Conservation (phyloP, 1,140 invertebrate genomes). For the Drosophila burlai region DNA sequence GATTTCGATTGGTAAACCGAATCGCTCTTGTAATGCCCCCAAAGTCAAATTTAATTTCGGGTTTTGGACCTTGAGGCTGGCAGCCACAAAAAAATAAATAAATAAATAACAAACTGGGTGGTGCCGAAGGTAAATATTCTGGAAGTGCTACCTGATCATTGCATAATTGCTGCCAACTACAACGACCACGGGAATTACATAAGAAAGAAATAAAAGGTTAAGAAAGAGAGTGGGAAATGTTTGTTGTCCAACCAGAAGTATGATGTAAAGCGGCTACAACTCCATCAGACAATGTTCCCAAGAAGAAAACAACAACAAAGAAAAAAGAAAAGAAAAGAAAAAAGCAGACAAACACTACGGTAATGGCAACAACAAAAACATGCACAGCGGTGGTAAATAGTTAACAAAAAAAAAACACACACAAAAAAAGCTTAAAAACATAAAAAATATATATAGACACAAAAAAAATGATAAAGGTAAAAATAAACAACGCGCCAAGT, state of each 20-base stretch:
- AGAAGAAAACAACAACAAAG: conserved; percentile 33
- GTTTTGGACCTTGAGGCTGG: conserved; percentile 60
- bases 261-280: conserved; percentile 67
- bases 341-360: conserved; percentile 33
- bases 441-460: conserved; percentile 16
- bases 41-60: conserved; percentile 72
- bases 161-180: conserved; percentile 66
- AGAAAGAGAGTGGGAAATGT: conserved; percentile 59
- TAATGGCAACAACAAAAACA: conserved; percentile 59
- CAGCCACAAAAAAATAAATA: background rate
- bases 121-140: conserved; percentile 39
- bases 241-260: conserved; percentile 38
- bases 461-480: conserved; percentile 39
- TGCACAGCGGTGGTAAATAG: conserved; percentile 48
- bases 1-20: conserved; percentile 51
- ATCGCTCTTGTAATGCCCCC: conserved; percentile 57
- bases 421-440: conserved; percentile 18
- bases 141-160: conserved; percentile 58
- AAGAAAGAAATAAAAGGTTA: conserved; percentile 49
- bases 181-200: conserved; percentile 46
- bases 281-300: conserved; percentile 40
- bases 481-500: conserved; percentile 50
- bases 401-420: conserved; percentile 28
- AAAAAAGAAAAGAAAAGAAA: conserved; percentile 24
- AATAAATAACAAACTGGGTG: conserved; percentile 9